Base-by-base conservation (phyloP, 2,797 vertebrate genomes). In the Diplodus sargus region DNA sequence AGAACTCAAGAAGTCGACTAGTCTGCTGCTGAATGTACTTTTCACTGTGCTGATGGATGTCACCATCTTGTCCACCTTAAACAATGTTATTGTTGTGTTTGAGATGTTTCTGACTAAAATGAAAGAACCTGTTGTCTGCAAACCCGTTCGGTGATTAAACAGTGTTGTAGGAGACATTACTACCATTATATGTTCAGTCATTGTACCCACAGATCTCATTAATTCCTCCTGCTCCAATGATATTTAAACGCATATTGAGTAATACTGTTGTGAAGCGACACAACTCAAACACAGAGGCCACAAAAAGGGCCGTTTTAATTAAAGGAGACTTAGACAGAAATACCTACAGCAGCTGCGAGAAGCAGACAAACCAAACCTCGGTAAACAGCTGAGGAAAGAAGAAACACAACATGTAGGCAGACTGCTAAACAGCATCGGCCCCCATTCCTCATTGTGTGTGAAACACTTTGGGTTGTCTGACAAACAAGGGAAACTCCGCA, bases 91-190 rank as follows among this genome's bases (percentile, higher is more conserved):
- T 2, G 9, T 9, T 16, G 15, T 52, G 9, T 17, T 56, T 57
- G 7, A 11, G 25, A 30, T 16, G 16, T 18, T 34, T 23, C 6
- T 43, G 58, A 20, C 58, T 61, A 22, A 23, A 61, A 16, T 23
- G 20, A 53, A 9, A 4, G n/a, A 53, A 23, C 5, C 34, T 58
- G 15, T 39, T 39, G 4, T 45, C 67, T 23, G 69, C 22, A 61
- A 23, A 16, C 6, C 56, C 53, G 22, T 70, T 57, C 15, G 53
- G 22, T 78, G n/a, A 58, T 8, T 14, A 61, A 23, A 23, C 39
- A 16, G 14, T 45, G 59, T 62, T 71, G 48, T 23, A 42, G 61
- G 28, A 28, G 34, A 66, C 61, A 25, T 25, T 48, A n/a, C 47
- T 56, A 47, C 56, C 20, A 23, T 18, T 22, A 11, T 42, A 63